phyloP scores from a whole-genome alignment of 2,888 invertebrate species.

The Habroteleia sp. region DNA sequence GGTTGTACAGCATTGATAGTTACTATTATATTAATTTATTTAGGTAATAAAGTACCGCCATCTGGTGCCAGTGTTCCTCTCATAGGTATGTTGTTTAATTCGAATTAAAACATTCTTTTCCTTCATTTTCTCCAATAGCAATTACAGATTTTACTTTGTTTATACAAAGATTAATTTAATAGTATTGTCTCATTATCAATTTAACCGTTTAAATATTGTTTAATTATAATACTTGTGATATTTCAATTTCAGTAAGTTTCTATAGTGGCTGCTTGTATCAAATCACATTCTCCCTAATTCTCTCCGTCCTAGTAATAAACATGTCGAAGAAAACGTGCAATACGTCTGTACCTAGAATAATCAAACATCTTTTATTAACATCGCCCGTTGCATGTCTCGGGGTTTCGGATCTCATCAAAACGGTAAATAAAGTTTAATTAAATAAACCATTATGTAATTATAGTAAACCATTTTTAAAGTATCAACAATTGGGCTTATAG shows the following conservation, averaged over 20 bases:
- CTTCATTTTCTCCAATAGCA: no score
- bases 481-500: no score
- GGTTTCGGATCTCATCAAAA: slow-evolving; percentile 79
- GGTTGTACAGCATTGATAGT: slow-evolving; percentile 84
- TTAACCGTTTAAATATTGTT: no score
- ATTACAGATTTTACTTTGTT: no score
- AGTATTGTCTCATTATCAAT: no score
- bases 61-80: slow-evolving; percentile 83
- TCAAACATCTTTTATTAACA: slow-evolving; percentile 81
- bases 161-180: no score
- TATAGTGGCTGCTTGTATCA: slow-evolving; percentile 82
- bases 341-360: slow-evolving; percentile 82
- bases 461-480: no score
- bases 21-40: slow-evolving; percentile 85
- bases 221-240: background rate
- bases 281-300: slow-evolving; percentile 82
- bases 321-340: slow-evolving; percentile 81
- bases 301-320: slow-evolving; percentile 83
- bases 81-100: no score
- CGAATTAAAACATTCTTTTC: no score
- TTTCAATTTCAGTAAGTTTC: slow-evolving; percentile 82
- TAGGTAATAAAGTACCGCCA: slow-evolving; percentile 84
- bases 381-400: slow-evolving; percentile 80
- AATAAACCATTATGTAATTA: no score
- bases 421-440: slow-evolving; percentile 73